Conservation (phyloP, 2,797 vertebrate genomes). For the Hephaestus fuliginosus region DNA sequence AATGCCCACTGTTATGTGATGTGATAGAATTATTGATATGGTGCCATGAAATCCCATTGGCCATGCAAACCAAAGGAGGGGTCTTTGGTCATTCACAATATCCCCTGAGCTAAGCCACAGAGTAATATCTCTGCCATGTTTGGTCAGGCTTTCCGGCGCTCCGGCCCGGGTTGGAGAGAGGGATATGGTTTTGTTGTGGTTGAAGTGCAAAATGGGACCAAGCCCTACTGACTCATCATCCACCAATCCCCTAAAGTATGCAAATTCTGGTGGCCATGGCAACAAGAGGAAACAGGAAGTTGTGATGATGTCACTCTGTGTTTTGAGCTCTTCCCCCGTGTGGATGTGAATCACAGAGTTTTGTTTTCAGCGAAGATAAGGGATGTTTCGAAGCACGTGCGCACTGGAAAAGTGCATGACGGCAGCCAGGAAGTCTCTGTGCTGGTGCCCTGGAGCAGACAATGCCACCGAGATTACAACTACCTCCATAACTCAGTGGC, state of each 20-base stretch:
- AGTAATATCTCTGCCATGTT: conserved; percentile 69
- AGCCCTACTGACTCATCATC: conserved; percentile 82
- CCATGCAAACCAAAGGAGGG: conserved; percentile 17
- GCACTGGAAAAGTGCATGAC: conserved; percentile 46
- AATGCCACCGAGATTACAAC: conserved; percentile 64
- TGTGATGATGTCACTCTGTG: conserved; percentile 81
- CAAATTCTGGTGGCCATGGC: conserved; percentile 58
- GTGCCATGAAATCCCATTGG: conserved; percentile 26
- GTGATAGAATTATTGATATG: neutral
- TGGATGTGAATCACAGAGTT: conserved; percentile 75
- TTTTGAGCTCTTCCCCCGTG: conserved; percentile 68
- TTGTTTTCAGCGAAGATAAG: conserved; percentile 65
- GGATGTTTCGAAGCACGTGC: conserved; percentile 50
- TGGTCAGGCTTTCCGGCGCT: conserved; percentile 75
- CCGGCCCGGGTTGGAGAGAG: conserved; percentile 36
- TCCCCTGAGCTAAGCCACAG: conserved; percentile 36
- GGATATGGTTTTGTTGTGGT: conserved; percentile 74
- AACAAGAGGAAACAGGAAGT: conserved; percentile 85
- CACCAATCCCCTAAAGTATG: conserved; percentile 71
- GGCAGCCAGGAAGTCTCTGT: conserved; percentile 73
- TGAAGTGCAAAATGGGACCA: conserved; percentile 61
- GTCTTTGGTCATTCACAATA: conserved; percentile 41
- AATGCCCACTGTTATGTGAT: neutral
- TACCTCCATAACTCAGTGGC: conserved; percentile 69
- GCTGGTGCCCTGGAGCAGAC: conserved; percentile 66